Percentiles rank a stretch among this genome's conserved stretches.
Evolutionary conservation across 2,888 invertebrate species (phyloP).

Genomic region (Malthinus seriepunctatus): DNA sequence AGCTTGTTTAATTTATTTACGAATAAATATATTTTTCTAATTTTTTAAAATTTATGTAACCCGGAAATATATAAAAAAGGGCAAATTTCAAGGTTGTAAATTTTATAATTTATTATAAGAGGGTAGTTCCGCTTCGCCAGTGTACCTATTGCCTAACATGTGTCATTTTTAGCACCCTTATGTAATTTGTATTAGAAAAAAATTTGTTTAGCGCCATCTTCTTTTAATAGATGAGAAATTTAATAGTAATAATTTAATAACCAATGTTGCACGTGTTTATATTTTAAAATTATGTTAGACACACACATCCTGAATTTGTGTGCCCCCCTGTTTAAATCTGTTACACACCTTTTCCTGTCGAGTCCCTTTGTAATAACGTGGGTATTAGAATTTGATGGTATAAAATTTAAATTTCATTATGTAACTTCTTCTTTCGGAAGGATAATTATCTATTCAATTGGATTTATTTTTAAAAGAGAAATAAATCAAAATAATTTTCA

Average conservation of each 20-base stretch:
- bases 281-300: constrained; percentile 15
- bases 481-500: too few relatives aligned
- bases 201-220: neutral
- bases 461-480: too few relatives aligned
- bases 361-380: constrained; percentile 13
- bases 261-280: constrained; percentile 9
- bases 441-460: too few relatives aligned
- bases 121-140: constrained; percentile 18
- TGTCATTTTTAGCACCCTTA: constrained; percentile 11
- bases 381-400: constrained; percentile 10
- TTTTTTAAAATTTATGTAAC: too few relatives aligned
- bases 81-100: constrained; percentile 17
- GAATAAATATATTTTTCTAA: too few relatives aligned
- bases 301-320: constrained; percentile 22
- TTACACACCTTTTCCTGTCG: constrained; percentile 27
- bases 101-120: constrained; percentile 17
- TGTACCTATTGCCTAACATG: constrained; percentile 9
- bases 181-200: neutral
- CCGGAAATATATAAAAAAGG: neutral
- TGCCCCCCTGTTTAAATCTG: constrained; percentile 19
- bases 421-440: too few relatives aligned
- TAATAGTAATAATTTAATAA: neutral
- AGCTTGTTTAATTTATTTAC: too few relatives aligned
- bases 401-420: constrained; percentile 8
- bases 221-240: neutral